A percentile compares a stretch with the other conserved stretches of the same genome.
phyloP scores from a whole-genome alignment of 2,888 invertebrate species.

The Noctua fimbriata region DNA sequence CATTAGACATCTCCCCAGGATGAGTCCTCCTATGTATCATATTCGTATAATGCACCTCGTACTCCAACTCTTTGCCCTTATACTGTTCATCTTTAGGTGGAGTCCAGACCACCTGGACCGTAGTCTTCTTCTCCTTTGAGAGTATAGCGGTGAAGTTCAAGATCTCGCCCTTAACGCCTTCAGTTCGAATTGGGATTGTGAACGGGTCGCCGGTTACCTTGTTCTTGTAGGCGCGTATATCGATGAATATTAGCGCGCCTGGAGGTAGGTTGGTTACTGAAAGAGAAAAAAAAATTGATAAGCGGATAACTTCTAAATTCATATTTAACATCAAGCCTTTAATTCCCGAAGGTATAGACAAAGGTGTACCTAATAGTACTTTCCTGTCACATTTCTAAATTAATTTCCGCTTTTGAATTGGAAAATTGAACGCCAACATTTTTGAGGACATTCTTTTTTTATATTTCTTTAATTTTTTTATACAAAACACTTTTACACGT shows the following conservation, averaged over 20 bases:
- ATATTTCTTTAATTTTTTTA: too few species aligned
- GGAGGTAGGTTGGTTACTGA: constrained; percentile 90
- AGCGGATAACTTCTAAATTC: background rate
- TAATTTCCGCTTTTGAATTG: background rate
- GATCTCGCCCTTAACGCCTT: constrained; percentile 87
- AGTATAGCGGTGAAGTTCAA: constrained; percentile 88
- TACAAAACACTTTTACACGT: too few species aligned
- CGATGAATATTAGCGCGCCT: constrained; percentile 87
- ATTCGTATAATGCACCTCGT: constrained; percentile 93
- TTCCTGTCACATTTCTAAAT: background rate
- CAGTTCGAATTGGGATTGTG: constrained; percentile 84
- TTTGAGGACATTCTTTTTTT: background rate
- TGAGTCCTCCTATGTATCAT: constrained; percentile 73
- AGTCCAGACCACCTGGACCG: constrained; percentile 92
- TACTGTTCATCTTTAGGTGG: constrained; percentile 90
- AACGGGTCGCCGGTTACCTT: constrained; percentile 89
- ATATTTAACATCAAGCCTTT: background rate
- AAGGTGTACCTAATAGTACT: background rate
- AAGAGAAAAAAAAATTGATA: constrained; percentile 45
- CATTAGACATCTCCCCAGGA: constrained; percentile 88
- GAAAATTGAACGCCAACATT: background rate
- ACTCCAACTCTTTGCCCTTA: constrained; percentile 84
- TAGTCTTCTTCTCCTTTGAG: constrained; percentile 89
- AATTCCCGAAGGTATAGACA: background rate
- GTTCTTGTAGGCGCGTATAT: constrained; percentile 91